Evolutionary conservation across 2,113 vertebrate genomes (phyloP).

Genomic region (Ptychochromis oligacanthus): DNA sequence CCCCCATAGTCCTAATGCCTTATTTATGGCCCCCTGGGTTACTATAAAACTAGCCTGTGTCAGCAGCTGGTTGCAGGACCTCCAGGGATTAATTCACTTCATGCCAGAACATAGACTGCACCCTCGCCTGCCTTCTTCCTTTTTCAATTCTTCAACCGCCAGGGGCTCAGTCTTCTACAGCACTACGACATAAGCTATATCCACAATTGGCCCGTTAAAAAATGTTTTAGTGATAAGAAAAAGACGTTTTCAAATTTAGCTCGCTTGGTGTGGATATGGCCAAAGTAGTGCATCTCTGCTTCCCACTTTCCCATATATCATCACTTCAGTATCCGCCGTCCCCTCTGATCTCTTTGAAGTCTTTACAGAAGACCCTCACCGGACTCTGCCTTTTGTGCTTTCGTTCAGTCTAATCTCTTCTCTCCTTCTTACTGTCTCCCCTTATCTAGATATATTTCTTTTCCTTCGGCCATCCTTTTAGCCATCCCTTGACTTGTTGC

Average conservation of each 20-base stretch:
- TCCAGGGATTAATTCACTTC: conserved; percentile 60
- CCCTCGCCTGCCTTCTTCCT: conserved; percentile 10
- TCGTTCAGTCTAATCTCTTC: conserved; percentile 28
- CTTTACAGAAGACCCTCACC: conserved; percentile 1
- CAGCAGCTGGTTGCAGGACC: conserved; percentile 60
- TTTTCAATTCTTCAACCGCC: not conserved
- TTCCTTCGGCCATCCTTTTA: conserved; percentile 23
- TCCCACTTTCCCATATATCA: not conserved
- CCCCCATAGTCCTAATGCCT: conserved; percentile 64
- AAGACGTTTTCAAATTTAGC: not conserved
- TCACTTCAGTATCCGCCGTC: conserved; percentile 9
- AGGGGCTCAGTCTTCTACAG: not conserved
- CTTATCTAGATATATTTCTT: conserved; percentile 47
- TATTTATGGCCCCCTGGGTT: conserved; percentile 69
- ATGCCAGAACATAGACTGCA: conserved; percentile 49
- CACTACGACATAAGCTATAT: not conserved
- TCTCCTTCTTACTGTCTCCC: conserved; percentile 10
- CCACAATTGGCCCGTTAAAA: not conserved
- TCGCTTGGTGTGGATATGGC: not conserved
- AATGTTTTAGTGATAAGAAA: not conserved
- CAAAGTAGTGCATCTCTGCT: not conserved
- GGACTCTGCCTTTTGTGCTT: conserved; percentile 19
- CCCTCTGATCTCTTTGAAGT: conserved; percentile 32
- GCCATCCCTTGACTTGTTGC: conserved; percentile 31
- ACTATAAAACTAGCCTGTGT: conserved; percentile 60